These are phyloP conservation scores for Bovichtus variegatus DNA, from an alignment of 2,797 vertebrate genomes.

Conservation along the genomic window DNA sequence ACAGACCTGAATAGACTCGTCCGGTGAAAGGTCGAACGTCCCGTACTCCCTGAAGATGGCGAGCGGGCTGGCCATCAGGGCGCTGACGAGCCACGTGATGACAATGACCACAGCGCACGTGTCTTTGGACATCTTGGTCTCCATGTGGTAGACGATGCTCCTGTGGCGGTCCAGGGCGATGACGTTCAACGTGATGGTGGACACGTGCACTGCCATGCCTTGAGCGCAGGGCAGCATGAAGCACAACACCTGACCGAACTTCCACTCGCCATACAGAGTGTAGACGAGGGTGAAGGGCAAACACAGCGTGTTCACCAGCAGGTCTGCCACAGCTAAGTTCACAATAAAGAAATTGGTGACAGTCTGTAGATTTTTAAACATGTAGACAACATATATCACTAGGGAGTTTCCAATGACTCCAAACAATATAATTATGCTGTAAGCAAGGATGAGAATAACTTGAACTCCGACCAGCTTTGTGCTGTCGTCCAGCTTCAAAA, in stretches of 20 bases:
- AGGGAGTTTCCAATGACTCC: constrained; percentile 93
- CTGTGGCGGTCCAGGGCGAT: constrained; percentile 95
- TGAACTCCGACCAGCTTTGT: constrained; percentile 92
- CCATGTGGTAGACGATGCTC: constrained; percentile 93
- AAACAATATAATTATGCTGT: constrained; percentile 93
- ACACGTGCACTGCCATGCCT: constrained; percentile 94
- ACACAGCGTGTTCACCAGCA: constrained; percentile 94
- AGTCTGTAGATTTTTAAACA: constrained; percentile 92
- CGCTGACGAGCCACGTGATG: constrained; percentile 91
- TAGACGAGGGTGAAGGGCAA: constrained; percentile 95
- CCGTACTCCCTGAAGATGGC: constrained; percentile 96
- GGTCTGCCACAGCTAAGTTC: constrained; percentile 94
- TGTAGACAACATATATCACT: constrained; percentile 94
- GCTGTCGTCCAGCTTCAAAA: constrained; percentile 86
- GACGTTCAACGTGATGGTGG: constrained; percentile 94
- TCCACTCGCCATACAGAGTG: constrained; percentile 93
- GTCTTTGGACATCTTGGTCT: constrained; percentile 94
- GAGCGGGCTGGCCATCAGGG: constrained; percentile 92
- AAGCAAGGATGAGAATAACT: constrained; percentile 93
- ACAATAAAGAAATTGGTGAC: constrained; percentile 97
- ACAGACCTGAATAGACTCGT: constrained; percentile 91
- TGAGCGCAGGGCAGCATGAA: constrained; percentile 93
- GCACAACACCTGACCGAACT: constrained; percentile 88
- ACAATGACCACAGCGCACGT: constrained; percentile 91
- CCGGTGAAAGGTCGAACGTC: constrained; percentile 86